Percentiles rank a stretch among this genome's conserved stretches.
phyloP scores from a whole-genome alignment of 2,797 vertebrate genomes.

The Ctenopoma kingsleyae region DNA sequence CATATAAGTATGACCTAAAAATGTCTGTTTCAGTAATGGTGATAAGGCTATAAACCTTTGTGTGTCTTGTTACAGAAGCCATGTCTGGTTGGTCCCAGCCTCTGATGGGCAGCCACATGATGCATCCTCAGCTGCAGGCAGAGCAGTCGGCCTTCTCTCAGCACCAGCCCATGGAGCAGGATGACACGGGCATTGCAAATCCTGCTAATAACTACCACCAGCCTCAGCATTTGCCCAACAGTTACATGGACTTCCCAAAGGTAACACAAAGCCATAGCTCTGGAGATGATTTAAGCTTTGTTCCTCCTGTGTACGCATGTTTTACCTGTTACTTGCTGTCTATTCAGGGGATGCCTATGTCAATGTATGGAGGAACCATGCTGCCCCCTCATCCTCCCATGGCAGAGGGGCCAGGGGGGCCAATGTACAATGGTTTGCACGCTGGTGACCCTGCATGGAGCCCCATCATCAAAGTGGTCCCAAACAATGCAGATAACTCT shows the following conservation, averaged over 20 bases:
- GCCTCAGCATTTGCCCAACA: conserved; percentile 92
- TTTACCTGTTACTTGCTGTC: conserved; percentile 11
- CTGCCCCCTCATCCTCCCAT: conserved; percentile 95
- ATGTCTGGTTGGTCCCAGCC: conserved; percentile 99
- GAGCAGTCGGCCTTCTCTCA: conserved; percentile 96
- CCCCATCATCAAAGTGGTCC: conserved; percentile 98
- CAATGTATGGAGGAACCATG: conserved; percentile 97
- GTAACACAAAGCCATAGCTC: conserved; percentile 69
- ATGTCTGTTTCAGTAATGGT: neutral
- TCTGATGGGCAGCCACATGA: conserved; percentile 93
- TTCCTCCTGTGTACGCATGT: neutral
- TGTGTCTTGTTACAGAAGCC: conserved; percentile 85
- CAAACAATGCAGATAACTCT: conserved; percentile 94
- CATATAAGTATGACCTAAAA: neutral
- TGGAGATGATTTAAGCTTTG: neutral
- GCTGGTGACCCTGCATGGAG: conserved; percentile 97
- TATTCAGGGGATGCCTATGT: conserved; percentile 94
- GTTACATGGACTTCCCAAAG: conserved; percentile 98
- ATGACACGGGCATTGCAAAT: conserved; percentile 97
- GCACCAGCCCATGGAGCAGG: conserved; percentile 98
- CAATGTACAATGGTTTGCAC: conserved; percentile 96
- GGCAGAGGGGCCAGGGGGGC: conserved; percentile 93
- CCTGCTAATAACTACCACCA: conserved; percentile 98
- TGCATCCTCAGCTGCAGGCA: conserved; percentile 92
- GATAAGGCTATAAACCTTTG: neutral